Evolutionary conservation across 2,113 vertebrate genomes (phyloP).

Genomic region (Erpornis zantholeuca): DNA sequence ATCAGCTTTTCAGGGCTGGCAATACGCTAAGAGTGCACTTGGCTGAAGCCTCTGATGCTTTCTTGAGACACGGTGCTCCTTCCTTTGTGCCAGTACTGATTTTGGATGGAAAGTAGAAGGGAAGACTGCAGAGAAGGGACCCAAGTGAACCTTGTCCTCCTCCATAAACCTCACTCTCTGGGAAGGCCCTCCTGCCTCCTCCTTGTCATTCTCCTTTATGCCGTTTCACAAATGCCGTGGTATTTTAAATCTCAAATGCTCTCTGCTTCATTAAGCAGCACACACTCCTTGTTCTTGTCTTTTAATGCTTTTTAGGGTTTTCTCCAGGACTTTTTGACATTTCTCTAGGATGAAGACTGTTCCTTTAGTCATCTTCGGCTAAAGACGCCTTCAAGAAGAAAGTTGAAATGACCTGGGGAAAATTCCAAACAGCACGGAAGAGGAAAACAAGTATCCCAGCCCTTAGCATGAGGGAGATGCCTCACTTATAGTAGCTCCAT

Average conservation of each 20-base stretch:
- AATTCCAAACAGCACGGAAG: slow-evolving; percentile 69
- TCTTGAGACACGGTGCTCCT: background rate
- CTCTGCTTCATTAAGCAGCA: slow-evolving; percentile 26
- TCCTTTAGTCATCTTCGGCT: slow-evolving; percentile 67
- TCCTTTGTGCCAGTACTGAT: background rate
- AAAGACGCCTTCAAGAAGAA: slow-evolving; percentile 65
- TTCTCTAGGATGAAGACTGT: slow-evolving; percentile 65
- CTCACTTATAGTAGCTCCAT: slow-evolving; percentile 18
- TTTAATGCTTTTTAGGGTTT: slow-evolving; percentile 68
- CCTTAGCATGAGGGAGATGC: slow-evolving; percentile 59
- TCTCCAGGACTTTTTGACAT: slow-evolving; percentile 71
- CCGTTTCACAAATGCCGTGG: background rate
- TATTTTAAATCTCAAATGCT: slow-evolving; percentile 12
- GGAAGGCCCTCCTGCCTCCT: background rate
- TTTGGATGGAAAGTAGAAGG: background rate
- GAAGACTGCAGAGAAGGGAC: background rate
- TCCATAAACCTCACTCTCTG: background rate
- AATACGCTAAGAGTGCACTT: fast-evolving
- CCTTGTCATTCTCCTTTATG: background rate
- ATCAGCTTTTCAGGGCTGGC: background rate
- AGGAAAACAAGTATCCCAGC: slow-evolving; percentile 59
- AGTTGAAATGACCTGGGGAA: slow-evolving; percentile 69
- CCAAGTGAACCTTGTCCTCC: background rate
- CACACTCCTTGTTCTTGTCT: slow-evolving; percentile 54
- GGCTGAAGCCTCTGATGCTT: background rate